phyloP scores from a whole-genome alignment of 2,113 vertebrate species.

The Macquaria ambigua region DNA sequence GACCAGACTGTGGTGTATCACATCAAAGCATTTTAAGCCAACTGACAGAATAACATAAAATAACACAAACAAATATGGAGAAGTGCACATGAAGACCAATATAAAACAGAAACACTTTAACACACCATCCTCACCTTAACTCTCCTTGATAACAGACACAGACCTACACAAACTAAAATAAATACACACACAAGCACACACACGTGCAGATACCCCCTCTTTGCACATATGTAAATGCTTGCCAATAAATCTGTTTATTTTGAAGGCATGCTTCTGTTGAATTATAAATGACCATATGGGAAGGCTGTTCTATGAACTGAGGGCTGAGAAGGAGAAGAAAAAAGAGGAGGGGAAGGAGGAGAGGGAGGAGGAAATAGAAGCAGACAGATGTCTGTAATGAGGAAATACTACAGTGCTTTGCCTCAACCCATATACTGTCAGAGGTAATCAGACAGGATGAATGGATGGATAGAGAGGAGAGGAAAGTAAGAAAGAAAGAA shows the following conservation, averaged over 20 bases:
- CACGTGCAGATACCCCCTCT: not conserved
- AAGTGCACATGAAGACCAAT: not conserved
- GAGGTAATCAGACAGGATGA: slow-evolving; percentile 68
- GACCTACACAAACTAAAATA: not conserved
- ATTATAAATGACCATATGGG: slow-evolving; percentile 85
- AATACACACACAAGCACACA: slow-evolving; percentile 10
- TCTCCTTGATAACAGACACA: not conserved
- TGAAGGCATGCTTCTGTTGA: slow-evolving; percentile 75
- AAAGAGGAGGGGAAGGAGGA: not conserved
- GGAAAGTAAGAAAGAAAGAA: not conserved
- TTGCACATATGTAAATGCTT: slow-evolving; percentile 72
- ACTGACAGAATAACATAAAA: not conserved
- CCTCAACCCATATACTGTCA: slow-evolving; percentile 74
- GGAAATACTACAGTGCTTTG: slow-evolving; percentile 67
- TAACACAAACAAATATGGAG: not conserved
- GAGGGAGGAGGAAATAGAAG: slow-evolving; percentile 61
- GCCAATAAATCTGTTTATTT: slow-evolving; percentile 76
- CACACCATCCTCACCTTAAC: not conserved
- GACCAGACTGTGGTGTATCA: not conserved
- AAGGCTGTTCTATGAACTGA: slow-evolving; percentile 57
- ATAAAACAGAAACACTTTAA: not conserved
- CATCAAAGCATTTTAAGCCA: no score
- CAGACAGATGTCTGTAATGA: slow-evolving; percentile 80
- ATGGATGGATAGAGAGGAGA: slow-evolving; percentile 25
- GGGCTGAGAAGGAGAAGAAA: slow-evolving; percentile 10